A percentile compares a stretch with the other conserved stretches of the same genome.
Evolutionary conservation across 1,140 invertebrate species (phyloP).

Genomic region (Trachymyrmex septentrionalis): DNA sequence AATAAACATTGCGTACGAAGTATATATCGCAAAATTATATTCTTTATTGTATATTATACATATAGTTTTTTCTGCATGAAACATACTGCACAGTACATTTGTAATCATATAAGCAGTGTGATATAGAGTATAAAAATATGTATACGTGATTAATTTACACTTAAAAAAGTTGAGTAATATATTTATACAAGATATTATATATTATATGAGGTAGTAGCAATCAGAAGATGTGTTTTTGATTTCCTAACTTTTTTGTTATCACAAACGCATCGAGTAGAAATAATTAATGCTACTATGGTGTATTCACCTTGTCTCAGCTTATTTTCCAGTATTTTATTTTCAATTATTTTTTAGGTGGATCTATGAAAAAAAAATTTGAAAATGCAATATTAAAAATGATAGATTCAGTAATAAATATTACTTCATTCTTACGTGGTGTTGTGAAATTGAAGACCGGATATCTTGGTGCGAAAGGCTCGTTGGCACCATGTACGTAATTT

Average conservation of each 20-base stretch:
- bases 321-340: background rate
- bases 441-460: slow-evolving; percentile 72
- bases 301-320: background rate
- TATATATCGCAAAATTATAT: background rate
- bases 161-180: slow-evolving; percentile 30
- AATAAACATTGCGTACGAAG: background rate
- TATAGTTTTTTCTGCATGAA: background rate
- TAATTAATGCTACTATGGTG: background rate
- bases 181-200: background rate
- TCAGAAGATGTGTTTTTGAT: background rate
- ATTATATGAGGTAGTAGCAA: slow-evolving; percentile 24
- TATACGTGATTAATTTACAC: background rate
- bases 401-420: background rate
- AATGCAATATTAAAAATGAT: slow-evolving; percentile 7
- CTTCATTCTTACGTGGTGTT: slow-evolving; percentile 40
- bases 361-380: slow-evolving; percentile 1
- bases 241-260: background rate
- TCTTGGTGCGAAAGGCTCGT: slow-evolving; percentile 63
- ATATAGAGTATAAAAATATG: slow-evolving; percentile 50
- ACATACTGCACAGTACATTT: background rate
- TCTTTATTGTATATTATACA: slow-evolving; percentile 7
- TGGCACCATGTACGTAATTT: slow-evolving; percentile 53
- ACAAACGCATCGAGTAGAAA: background rate
- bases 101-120: background rate
- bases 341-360: slow-evolving; percentile 3